Evolutionary conservation across 2,113 vertebrate genomes (phyloP), one percentile per base, ranked within the genome.

Genomic region (Salvelinus fontinalis): DNA sequence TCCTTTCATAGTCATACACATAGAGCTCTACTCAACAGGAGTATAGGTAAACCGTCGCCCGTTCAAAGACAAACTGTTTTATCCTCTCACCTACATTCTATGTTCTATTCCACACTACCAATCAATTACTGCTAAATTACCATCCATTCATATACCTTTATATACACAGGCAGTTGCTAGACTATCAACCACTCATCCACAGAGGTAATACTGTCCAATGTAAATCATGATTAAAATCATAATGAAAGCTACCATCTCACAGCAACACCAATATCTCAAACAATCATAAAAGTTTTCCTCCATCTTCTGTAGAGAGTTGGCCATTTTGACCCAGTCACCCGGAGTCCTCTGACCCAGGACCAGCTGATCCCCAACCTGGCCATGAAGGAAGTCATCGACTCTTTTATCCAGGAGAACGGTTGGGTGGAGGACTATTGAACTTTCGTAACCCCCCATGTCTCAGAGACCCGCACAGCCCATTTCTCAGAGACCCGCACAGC

Each of bases 341-440:
- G 97, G 87, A 99, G 97, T 85, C 95, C 97, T 22, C 89, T 99
- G 90, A 99, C 97, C 85, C 98, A 99, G 92, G 97, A 99, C 86
- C 98, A 99, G 93, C 93, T 99, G 89, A 99, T 99, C 88, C 98
- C 98, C 6, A 99, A 99, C 90, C 92, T 99, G 71, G 98, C 98
- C 82, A 99, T 99, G 97, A 99, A 99, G 90, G 97, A 99, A 86
- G 98, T 99, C 89, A 99, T 99, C 7, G 97, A 99, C 0, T 96
- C 97, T 0, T 99, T 99, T 92, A 96, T 99, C 92, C 96, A 95
- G 2, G 97, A 99, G 93, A 99, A 99, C 0, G 97, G 97, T 83
- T 99, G 97, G 98, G 98, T 99, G 88, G 97, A 98, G 92, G 97
- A 99, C 92, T 98, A 98, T 93, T 99, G 90, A 64, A 14, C 71